phyloP scores from a whole-genome alignment of 1,140 invertebrate species.

The Myzus persicae region DNA sequence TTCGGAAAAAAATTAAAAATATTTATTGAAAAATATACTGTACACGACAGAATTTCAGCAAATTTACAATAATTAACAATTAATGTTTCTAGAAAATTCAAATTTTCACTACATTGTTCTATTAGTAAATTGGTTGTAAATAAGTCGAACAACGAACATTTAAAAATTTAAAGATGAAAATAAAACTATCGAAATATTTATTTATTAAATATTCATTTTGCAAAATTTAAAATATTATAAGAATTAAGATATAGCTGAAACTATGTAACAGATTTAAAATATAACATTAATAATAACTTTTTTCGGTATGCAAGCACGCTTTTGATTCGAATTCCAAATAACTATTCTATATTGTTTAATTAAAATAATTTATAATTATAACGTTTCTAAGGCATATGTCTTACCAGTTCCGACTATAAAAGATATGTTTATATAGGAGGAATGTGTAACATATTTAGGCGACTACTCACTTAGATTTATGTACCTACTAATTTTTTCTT shows the following conservation, averaged over 20 bases:
- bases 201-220: not conserved
- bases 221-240: not conserved
- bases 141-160: no score
- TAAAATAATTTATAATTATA: not conserved
- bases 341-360: not conserved
- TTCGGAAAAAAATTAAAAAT: no score
- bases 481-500: not conserved
- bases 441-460: not conserved
- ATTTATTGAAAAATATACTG: no score
- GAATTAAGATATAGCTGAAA: not conserved
- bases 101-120: not conserved
- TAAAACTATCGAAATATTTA: not conserved
- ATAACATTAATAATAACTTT: not conserved
- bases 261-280: not conserved
- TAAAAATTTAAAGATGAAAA: not conserved
- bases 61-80: no score
- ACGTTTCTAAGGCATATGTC: not conserved
- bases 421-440: not conserved
- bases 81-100: no score
- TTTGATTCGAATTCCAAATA: not conserved
- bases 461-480: not conserved
- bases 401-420: not conserved
- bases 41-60: no score
- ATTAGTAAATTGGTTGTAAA: no score
- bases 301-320: not conserved